Base-by-base conservation (phyloP, 2,113 vertebrate species). In the Mixornis gularis region DNA sequence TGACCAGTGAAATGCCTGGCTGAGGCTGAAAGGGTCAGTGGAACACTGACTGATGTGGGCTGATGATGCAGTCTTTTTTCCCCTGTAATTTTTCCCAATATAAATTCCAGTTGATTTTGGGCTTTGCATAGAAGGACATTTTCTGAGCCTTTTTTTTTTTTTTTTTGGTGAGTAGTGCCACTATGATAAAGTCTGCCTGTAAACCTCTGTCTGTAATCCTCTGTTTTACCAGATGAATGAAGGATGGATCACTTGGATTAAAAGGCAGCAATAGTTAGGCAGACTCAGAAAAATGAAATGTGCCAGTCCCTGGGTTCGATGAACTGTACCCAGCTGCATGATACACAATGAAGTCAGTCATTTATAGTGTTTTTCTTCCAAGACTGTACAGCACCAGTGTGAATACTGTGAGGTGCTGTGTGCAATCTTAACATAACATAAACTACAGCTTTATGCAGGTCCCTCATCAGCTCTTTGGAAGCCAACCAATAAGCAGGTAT, bases 331-430 rank as follows among this genome's bases (percentile, higher is more conserved):
- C 74, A 93, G 92, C 82, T 96, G 68, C 44, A 79, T 78, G 84
- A 94, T 92, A 78, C 26, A 91, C 49, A 88, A 6, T 78, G 77
- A 56, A 49, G 66, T 79, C 77, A 46, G 49, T 87, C 77, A 90
- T 96, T 96, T 92, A 95, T 68, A 90, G 49, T 60, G 41, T 25
- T 93, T 96, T 95, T 76, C 70, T 91, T 87, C 29, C 76, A 92
- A 84, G 78, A 56, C 69, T 68, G 49, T 85, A 95, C 97, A 95
- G 71, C 60, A 87, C 63, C 87, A 56, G 60, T 74, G 73, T 85
- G 70, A 94, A 89, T 81, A 95, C 43, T 49, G 81, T 94, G 66
- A 58, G 56, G 59, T 76, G 82, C 55, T 95, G 53, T 32, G 44
- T 71, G 48, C 52, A 86, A 43, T 71, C 66, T 56, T 92, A 89